Evolutionary conservation across 2,888 invertebrate species (phyloP), one percentile per base, ranked within the genome.

Genomic region (Pseudoips prasinana): DNA sequence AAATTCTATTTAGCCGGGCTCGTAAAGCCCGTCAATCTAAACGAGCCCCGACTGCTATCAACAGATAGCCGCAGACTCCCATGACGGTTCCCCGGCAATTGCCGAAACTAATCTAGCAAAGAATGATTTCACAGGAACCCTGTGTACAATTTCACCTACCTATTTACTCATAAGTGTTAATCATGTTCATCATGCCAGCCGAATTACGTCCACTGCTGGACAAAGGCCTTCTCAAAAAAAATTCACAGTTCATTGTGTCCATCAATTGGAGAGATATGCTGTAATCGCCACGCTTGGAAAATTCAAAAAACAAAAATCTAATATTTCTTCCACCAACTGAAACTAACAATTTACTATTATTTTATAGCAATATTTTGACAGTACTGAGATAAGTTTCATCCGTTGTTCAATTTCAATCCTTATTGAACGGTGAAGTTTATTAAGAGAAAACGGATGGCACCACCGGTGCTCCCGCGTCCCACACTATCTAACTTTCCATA

Each of bases 401-500:
- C 14, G 14, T n/a, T n/a, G n/a, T 44, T 39, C 37, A 39, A 43
- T 46, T 34, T 54, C 46, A 63, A 64, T 59, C 53, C 57, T 55
- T 59, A 59, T 57, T 59, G 64, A 62, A 64, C 55, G 64, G 54
- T 50, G 56, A 64, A 66, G 60, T 73, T 70, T 66, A 61, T 69
- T 68, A 70, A 68, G 49, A 57, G 57, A 62, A 62, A 64, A 61
- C 58, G 50, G 53, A 69, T 65, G 63, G 64, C 67, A 67, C 65
- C 68, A 67, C 65, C 68, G 65, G 68, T 59, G 61, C 64, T 64
- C 64, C 55, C 55, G 60, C 64, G 62, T 72, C 74, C 68, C 65
- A 75, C 62, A 76, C 73, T 75, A 79, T 76, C 68, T 68, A 81
- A 83, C 69, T 80, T 80, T 65, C 54, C 56, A 70, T 67, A 71